A percentile compares a stretch with the other conserved stretches of the same genome.
phyloP scores from a whole-genome alignment of 2,113 vertebrate genomes.

The Ailuropoda melanoleuca region DNA sequence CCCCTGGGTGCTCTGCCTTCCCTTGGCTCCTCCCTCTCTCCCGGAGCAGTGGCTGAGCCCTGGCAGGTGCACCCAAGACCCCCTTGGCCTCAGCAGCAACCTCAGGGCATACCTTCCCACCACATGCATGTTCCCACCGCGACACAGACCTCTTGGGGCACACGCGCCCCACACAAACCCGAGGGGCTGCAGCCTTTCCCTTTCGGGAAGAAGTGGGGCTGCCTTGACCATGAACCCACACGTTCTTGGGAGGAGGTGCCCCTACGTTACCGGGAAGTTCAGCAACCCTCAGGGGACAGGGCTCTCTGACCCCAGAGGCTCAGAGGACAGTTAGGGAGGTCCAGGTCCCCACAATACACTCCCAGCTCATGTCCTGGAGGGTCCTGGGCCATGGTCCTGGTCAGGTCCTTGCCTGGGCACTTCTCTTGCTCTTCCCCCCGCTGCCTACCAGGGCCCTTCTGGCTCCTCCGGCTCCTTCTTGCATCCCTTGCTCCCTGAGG shows the following conservation, averaged over 20 bases:
- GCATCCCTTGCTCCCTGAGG: not conserved
- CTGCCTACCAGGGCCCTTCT: not conserved
- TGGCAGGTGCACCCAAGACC: not conserved
- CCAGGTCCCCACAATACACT: not conserved
- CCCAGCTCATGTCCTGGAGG: not conserved
- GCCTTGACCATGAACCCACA: not conserved
- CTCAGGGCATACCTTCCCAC: no score
- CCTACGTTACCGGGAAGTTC: not conserved
- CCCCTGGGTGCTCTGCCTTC: not conserved
- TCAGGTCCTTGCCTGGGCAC: not conserved
- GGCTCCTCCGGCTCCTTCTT: not conserved
- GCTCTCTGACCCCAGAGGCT: not conserved
- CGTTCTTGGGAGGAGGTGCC: not conserved
- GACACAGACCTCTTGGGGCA: not conserved
- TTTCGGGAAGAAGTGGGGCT: not conserved
- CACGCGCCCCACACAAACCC: accelerated
- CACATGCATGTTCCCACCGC: no score
- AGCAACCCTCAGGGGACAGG: not conserved
- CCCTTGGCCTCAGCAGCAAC: not conserved
- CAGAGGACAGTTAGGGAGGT: not conserved
- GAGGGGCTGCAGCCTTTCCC: not conserved
- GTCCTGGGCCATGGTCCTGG: no score
- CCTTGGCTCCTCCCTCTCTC: not conserved
- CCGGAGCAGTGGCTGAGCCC: not conserved
- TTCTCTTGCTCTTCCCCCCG: not conserved